Base-by-base conservation (phyloP, 2,797 vertebrate genomes). In the Coregonus sp. region DNA sequence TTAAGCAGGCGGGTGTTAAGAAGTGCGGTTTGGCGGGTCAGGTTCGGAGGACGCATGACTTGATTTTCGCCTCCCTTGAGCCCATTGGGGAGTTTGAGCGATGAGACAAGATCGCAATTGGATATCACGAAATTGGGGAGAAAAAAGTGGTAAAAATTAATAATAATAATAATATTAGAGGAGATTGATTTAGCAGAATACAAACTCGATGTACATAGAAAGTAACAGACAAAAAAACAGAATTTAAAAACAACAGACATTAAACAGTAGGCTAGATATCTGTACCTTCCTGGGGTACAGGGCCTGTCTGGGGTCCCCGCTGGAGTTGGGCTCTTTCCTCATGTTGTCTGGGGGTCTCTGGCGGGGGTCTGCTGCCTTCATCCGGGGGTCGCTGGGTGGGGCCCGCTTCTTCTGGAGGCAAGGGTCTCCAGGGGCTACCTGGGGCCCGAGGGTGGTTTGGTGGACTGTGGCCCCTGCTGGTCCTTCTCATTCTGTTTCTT, bases 401-500 rank as follows among this genome's bases (percentile, higher is more conserved):
- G 87, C 92, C 83, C 95, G 95, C 31, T 98, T 97, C 87, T 97
- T 98, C 51, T 95, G 91, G 56, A 98, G 94, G 79, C 97, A 93
- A 0, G 97, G 97, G 86, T 98, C 97, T n/a, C 86, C 84, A 37
- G 89, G 78, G 3, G 92, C 84, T 25, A 85, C 75, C 59, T 25
- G 59, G 9, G 69, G 77, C 81, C 70, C 31, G 89, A 82, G 4
- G 82, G 78, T 14, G 82, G 80, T 52, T 90, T 93, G 35, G 88
- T 76, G 59, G n/a, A 25, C 75, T 95, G 96, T 15, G 90, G 63
- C 86, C 94, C 94, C 76, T 95, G 93, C 87, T 94, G 91, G 18
- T 95, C 93, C 81, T 94, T 93, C 85, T 98, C 96, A 0, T 91
- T 96, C 84, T 98, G 97, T 84, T 97, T 98, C 90, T 98, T 96